phyloP scores from a whole-genome alignment of 2,113 vertebrate species.

The Pavo muticus region DNA sequence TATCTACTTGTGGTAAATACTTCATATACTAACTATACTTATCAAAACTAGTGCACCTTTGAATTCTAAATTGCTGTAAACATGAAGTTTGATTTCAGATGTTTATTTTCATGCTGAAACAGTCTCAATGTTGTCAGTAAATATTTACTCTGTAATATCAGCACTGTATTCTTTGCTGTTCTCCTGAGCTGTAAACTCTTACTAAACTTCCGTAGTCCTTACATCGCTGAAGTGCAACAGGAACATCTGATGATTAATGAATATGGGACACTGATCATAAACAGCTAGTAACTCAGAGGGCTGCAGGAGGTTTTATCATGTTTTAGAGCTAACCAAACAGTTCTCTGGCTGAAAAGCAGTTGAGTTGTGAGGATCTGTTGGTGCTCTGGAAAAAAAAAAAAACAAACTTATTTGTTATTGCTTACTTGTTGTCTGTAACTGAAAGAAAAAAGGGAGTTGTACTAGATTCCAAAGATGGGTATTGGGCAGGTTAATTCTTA shows the following conservation, averaged over 20 bases:
- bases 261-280: not conserved
- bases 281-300: not conserved
- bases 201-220: not conserved
- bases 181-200: not conserved
- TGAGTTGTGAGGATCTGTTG: not conserved
- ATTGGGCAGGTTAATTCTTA: not conserved
- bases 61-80: not conserved
- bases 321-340: not conserved
- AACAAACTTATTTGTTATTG: not conserved
- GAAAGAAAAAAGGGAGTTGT: not conserved
- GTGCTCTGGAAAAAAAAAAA: not conserved
- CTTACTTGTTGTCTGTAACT: not conserved
- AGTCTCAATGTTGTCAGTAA: not conserved
- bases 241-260: not conserved
- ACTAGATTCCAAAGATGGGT: not conserved
- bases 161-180: not conserved
- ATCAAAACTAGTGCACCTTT: not conserved
- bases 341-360: not conserved
- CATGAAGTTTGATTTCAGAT: not conserved
- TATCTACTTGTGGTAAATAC: not conserved
- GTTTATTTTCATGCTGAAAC: not conserved
- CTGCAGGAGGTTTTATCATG: not conserved
- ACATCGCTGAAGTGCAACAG: not conserved
- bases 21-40: not conserved
- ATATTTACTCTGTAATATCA: not conserved